Base-by-base conservation (phyloP, 92 coral and sea anemone species). In the Paramuricea clavata region DNA sequence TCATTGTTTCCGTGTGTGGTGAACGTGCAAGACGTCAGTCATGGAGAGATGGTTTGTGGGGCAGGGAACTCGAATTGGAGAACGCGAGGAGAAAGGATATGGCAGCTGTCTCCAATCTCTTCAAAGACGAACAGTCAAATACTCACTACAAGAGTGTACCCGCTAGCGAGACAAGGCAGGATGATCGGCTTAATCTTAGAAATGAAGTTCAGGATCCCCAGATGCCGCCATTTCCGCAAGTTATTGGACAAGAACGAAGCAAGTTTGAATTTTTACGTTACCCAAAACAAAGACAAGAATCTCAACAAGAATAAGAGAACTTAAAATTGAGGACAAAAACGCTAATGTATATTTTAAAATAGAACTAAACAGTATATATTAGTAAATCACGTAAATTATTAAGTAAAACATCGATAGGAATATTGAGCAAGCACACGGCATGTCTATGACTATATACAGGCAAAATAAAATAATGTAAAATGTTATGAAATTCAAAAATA, bases 241-340 rank as follows among this genome's bases (percentile, higher is more conserved):
- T 65, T 16, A 65, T 65, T 28, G 72, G 72, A 31, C 39, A 27
- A 65, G 41, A 65, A 31, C 72, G 21, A 31, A 65, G 39, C 72
- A 65, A 31, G n/a, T 65, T 65, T 25, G 39, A 33, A 16, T 33
- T 26, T 30, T 65, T 65, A 31, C 39, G 72, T 28, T 65, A 2
- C 28, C 72, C 72, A 65, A 65, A 65, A 65, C 72, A 27, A 30
- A 13, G 39, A 65, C 72, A 65, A 65, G 72, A 60, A 25, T 60
- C 19, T 11, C 35, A 31, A 65, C 19, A 65, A 65, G 36, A 65
- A 15, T 60, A 26, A 65, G 23, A 25, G 72, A 28, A 65, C 22
- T 19, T 21, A 10, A 19, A 19, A 65, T 21, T 60, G 31, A 33
- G 22, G 9, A 2, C 17, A 2, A 19, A 16, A 19, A 65, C 28